Evolutionary conservation across 2,797 vertebrate genomes (phyloP), one percentile per base, ranked within the genome.

Genomic region (Sebastes hopkinsi): DNA sequence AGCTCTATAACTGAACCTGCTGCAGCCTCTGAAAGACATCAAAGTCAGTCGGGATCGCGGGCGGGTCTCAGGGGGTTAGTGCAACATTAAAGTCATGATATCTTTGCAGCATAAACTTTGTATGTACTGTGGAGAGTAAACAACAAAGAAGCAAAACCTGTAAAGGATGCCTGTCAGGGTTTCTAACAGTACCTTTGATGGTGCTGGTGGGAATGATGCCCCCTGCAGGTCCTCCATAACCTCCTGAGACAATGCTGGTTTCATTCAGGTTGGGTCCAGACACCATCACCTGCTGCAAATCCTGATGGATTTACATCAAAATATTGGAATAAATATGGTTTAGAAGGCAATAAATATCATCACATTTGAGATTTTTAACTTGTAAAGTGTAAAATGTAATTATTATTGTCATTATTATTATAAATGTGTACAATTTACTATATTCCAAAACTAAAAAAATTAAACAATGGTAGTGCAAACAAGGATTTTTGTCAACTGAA

Each of bases 201-300:
- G 92, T 85, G 77, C 96, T 92, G 4, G 97, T 97, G 20, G 98
- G 97, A 87, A 98, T 97, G 88, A 99, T 97, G 89, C 97, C 98
- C 83, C 98, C 98, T 2, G 97, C 96, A 1, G 97, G 97, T 83
- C 98, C 98, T 56, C 98, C 98, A 0, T 99, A 99, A 79, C 98
- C 98, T 0, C 98, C 98, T 0, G 98, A 99, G 25, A 99, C 98
- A 2, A 99, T 98, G 93, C 96, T 99, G 90, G 98, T 99, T 95
- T 99, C 98, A 23, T 99, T 99, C 83, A 99, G 94, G 94, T 99
- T 99, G 86, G 98, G 98, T 82, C 98, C 98, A 0, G 98, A 99
- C 60, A 99, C 98, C 98, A 99, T 99, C 89, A 99, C 97, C 91
- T 99, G 98, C 95, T 99, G 98, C 81, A 99, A 93, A 91, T 99